Evolutionary conservation across 2,113 vertebrate species (phyloP), one percentile per base, ranked within the genome.

Genomic region (Pogona vitticeps): DNA sequence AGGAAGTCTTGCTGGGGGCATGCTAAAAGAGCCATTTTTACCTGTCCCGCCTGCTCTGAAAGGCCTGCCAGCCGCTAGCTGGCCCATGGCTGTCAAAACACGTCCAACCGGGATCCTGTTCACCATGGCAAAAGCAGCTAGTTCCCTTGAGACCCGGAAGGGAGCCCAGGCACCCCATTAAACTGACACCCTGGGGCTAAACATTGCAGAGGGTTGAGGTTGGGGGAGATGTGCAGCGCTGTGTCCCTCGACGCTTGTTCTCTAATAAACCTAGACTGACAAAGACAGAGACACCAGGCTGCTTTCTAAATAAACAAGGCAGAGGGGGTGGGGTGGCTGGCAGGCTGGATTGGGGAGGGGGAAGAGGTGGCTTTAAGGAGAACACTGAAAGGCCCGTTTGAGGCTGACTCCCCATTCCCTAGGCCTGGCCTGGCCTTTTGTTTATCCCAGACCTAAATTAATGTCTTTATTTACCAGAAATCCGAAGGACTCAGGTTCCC

Each of bases 1-100:
- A 98, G 97, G 97, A 98, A 98, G 97, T 97, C 96, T 96, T 95
- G 94, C 97, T 94, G 97, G 95, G 97, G 95, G 95, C 96, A 88
- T 93, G 93, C 96, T 97, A 96, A 96, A 97, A 97, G 97, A 97
- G 97, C 97, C 97, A 97, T 95, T 95, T 97, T 96, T 97, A 97
- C 96, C 97, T 97, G 96, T 95, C 95, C 93, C 86, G 89, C 95
- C 95, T 76, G 89, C 94, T 93, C 95, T 93, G 87, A 93, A 92
- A 36, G 92, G 92, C 90, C 89, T 84, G 93, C 93, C 88, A 91
- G 92, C 92, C 93, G 90, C 94, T 95, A 91, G 83, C 89, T 83
- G 82, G 93, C 93, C 93, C 76, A 88, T 56, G 92, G 90, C 95
- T 95, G 95, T 96, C 94, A 94, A 92, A 95, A 95, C 95, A 95